phyloP scores from a whole-genome alignment of 2,797 vertebrate species.

The Adelosebastes latens region DNA sequence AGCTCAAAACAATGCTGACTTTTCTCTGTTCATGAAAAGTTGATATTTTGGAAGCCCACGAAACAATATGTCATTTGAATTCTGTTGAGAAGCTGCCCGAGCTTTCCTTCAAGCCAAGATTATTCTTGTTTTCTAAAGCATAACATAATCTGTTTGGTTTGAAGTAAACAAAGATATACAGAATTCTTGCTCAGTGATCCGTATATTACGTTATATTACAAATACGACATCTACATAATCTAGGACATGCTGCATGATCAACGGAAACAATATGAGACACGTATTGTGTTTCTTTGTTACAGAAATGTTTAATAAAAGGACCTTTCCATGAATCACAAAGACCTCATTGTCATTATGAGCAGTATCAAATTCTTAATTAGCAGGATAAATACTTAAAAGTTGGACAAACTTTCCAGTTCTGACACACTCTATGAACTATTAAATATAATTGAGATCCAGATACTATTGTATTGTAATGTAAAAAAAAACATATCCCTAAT shows the following conservation, averaged over 20 bases:
- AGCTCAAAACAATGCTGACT: neutral
- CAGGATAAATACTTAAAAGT: neutral
- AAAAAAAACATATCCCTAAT: neutral
- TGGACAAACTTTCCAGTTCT: neutral
- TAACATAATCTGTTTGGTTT: neutral
- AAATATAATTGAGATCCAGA: conserved; percentile 3
- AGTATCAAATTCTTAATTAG: neutral
- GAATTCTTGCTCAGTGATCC: neutral
- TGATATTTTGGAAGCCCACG: neutral
- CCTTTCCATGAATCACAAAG: neutral
- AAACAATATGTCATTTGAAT: neutral
- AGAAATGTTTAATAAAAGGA: neutral
- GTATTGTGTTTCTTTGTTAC: neutral
- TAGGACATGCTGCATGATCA: neutral
- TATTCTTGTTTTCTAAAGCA: neutral
- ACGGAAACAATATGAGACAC: neutral
- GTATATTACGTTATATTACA: neutral
- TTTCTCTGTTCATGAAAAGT: neutral
- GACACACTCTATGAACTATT: neutral
- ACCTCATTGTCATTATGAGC: neutral
- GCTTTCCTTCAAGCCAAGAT: neutral
- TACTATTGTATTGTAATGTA: neutral
- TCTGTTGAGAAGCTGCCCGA: neutral
- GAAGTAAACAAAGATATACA: neutral
- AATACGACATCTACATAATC: neutral